Conservation (phyloP, 2,888 invertebrate genomes). For the Bellardia bayeri region DNA sequence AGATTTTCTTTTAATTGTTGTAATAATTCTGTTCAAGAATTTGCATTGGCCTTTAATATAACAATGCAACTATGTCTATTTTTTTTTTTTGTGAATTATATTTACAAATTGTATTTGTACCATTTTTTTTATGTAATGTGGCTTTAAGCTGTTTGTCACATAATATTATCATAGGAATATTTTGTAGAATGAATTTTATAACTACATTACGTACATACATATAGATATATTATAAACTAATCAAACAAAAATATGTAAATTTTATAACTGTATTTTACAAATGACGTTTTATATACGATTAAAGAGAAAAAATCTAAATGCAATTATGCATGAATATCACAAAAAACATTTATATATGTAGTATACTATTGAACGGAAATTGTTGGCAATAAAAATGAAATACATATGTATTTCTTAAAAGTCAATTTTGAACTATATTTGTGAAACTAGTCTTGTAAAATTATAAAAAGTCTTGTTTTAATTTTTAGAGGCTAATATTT, state of each 20-base stretch:
- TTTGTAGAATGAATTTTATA: slow-evolving; percentile 54
- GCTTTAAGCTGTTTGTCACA: slow-evolving; percentile 63
- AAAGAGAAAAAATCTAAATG: neutral
- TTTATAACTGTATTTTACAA: slow-evolving; percentile 63
- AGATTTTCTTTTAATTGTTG: slow-evolving; percentile 60
- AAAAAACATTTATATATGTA: too few species aligned
- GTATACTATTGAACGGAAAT: too few species aligned
- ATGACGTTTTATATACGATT: slow-evolving; percentile 64
- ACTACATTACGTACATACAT: slow-evolving; percentile 35
- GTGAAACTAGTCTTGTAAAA: too few species aligned
- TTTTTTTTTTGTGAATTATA: slow-evolving; percentile 49
- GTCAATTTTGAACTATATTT: too few species aligned
- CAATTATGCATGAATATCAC: neutral
- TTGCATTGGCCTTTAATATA: slow-evolving; percentile 74
- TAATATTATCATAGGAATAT: slow-evolving; percentile 66
- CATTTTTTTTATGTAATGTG: slow-evolving; percentile 65
- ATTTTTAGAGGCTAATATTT: too few species aligned
- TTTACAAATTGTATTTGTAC: slow-evolving; percentile 67
- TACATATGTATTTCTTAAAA: too few species aligned
- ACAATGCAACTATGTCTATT: neutral
- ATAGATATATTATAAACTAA: slow-evolving; percentile 58
- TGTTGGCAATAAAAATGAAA: too few species aligned
- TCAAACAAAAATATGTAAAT: slow-evolving; percentile 66
- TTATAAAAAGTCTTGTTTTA: too few species aligned
- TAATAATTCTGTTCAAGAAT: slow-evolving; percentile 78